A percentile compares a stretch with the other conserved stretches of the same genome.
Conservation (phyloP, 2,113 vertebrate species). For the Bungarus multicinctus region DNA sequence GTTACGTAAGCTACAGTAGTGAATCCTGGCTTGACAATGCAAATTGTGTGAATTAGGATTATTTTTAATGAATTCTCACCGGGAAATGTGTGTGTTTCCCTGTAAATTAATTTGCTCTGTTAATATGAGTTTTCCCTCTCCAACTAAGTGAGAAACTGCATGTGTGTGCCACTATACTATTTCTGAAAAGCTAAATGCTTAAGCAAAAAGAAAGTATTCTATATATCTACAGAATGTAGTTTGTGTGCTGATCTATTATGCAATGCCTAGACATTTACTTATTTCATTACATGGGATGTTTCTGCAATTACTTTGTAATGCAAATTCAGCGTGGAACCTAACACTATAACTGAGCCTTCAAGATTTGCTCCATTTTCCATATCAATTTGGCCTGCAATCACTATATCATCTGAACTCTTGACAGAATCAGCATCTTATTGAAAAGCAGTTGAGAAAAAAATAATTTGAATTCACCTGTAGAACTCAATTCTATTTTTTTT, state of each 20-base stretch:
- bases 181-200: background rate
- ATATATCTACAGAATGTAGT: background rate
- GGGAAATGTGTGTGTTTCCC: background rate
- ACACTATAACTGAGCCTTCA: background rate
- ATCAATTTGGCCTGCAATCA: background rate
- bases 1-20: slow-evolving; percentile 33
- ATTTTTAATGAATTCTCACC: slow-evolving; percentile 6
- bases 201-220: no score
- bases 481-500: background rate
- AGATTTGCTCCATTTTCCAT: background rate
- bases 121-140: slow-evolving; percentile 1
- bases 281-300: background rate
- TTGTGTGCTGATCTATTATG: background rate
- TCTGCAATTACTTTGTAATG: background rate
- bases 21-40: background rate
- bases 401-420: background rate
- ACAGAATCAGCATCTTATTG: background rate
- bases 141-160: background rate
- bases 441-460: background rate
- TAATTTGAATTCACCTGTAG: background rate
- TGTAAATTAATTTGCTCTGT: background rate
- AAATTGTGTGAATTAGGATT: background rate
- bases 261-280: background rate
- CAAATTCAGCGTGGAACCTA: background rate
- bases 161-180: background rate